Conservation (phyloP, 1,140 invertebrate genomes). For the Archegozetes longisetosus region DNA sequence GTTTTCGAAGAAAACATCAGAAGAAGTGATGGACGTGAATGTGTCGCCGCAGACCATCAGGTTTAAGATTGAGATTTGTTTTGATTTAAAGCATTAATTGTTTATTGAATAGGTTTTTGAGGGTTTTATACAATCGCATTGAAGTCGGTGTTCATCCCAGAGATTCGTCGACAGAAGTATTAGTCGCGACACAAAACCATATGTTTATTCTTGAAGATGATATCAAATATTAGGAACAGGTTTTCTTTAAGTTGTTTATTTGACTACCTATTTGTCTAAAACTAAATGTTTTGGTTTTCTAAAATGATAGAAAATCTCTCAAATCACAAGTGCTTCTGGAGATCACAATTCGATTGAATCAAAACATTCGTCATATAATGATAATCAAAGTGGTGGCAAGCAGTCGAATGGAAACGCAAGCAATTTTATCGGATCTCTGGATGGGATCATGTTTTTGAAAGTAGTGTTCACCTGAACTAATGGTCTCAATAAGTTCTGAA, state of each 20-base stretch:
- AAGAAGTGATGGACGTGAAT: too few relatives aligned
- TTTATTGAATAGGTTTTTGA: constrained; percentile 80
- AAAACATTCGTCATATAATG: background rate
- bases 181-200: constrained; percentile 66
- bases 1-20: constrained; percentile 37
- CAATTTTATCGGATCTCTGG: constrained; percentile 3
- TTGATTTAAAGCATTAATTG: too few relatives aligned
- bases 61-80: too few relatives aligned
- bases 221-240: constrained; percentile 65
- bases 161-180: constrained; percentile 67
- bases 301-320: too few relatives aligned
- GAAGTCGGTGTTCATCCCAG: constrained; percentile 88
- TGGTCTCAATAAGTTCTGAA: too few relatives aligned
- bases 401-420: background rate
- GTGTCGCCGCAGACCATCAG: constrained; percentile 59
- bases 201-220: constrained; percentile 74
- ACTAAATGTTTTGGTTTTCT: too few relatives aligned
- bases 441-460: too few relatives aligned
- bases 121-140: constrained; percentile 90
- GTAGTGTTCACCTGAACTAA: too few relatives aligned
- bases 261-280: too few relatives aligned
- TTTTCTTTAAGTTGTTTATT: too few relatives aligned
- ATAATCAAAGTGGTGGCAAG: background rate
- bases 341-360: background rate
- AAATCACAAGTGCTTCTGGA: too few relatives aligned